Evolutionary conservation across 2,797 vertebrate genomes (phyloP), one percentile per base, ranked within the genome.

Genomic region (Melopsittacus undulatus): DNA sequence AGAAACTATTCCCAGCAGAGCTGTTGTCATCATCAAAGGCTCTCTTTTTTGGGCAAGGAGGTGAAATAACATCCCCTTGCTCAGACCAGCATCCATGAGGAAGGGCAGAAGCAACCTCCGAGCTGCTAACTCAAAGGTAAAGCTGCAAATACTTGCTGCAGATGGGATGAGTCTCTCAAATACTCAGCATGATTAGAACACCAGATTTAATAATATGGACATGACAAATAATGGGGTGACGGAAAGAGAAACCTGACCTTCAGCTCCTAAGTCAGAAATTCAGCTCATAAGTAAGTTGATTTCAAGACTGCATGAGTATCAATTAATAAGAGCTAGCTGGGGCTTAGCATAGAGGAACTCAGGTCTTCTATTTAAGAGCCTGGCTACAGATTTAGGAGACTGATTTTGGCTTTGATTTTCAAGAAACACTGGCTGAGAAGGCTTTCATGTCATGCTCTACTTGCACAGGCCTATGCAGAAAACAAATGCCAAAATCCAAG

Each of bases 51-150:
- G 40, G 42, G 40, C 5, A 16, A 13, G 3, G 29, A 2, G 2
- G 1, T 0, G 3, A 32, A 77, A 34, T 12, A 40, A 19, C 1
- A 0, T 14, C 16, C 52, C 26, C 19, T 59, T 49, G 24, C 45
- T 83, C 34, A 78, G 40, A 22, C 10, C 42, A 68, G 20, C 7
- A 38, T 17, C 51, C 14, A 0, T 9, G 9, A 61, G 43, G 32
- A 62, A 78, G 45, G 5, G 10, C 0, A 45, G 75, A n/a, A 61
- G 49, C 11, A 30, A 70, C 17, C 54, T 76, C 4, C 2, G 45
- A 64, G 54, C 30, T 64, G 34, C 34, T 21, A 32, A 61, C 2
- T 5, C 8, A 1, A 46, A 48, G 42, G 11, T 30, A 23, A 78
- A 82, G 19, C 15, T 63, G 19, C 52, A 17, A 7, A 22, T 3